Evolutionary conservation across 2,113 vertebrate genomes (phyloP), one percentile per base, ranked within the genome.

Genomic region (Oceanodroma tethys): DNA sequence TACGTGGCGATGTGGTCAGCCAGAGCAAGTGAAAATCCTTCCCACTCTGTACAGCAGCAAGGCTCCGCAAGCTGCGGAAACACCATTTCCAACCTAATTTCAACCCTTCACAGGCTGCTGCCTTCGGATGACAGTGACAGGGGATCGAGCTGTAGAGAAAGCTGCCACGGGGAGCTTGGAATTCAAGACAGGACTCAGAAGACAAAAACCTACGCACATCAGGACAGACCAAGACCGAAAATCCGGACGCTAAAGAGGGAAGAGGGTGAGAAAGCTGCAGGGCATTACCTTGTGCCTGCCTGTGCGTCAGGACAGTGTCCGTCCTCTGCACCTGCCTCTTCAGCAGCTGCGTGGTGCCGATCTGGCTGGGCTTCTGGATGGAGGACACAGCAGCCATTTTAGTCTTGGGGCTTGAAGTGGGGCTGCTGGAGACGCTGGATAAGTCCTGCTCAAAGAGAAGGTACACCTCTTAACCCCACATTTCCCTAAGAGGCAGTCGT

Each of bases 361-460:
- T 98, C 83, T 98, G 99, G 94, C 98, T 98, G 86, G 99, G 98
- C 95, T 99, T 99, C 97, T 99, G 99, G 30, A 98, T 96, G 5
- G 99, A 98, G 34, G 99, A 97, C 93, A 99, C 95, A 0, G 98
- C 96, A 2, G 98, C 98, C 36, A 98, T 98, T 97, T 99, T 99
- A 43, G 99, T 98, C 98, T 99, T 99, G 81, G 99, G 99, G 95
- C 99, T 99, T 45, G 99, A 99, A 5, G 99, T 99, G 71, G 99
- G 99, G 95, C 99, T 99, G 96, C 99, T 99, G 93, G 99, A 99
- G 65, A 99, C 99, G 10, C 99, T 99, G 86, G 99, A 99, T 42
- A 99, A 95, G 96, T 99, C 99, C 99, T 99, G 92, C 34, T 18
- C 11, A 32, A 32, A 81, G 18, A 93, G 42, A 71, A 18, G 40